These are phyloP conservation scores for Bujurquina vittata DNA, from an alignment of 2,113 vertebrate genomes.

Conservation along the genomic window DNA sequence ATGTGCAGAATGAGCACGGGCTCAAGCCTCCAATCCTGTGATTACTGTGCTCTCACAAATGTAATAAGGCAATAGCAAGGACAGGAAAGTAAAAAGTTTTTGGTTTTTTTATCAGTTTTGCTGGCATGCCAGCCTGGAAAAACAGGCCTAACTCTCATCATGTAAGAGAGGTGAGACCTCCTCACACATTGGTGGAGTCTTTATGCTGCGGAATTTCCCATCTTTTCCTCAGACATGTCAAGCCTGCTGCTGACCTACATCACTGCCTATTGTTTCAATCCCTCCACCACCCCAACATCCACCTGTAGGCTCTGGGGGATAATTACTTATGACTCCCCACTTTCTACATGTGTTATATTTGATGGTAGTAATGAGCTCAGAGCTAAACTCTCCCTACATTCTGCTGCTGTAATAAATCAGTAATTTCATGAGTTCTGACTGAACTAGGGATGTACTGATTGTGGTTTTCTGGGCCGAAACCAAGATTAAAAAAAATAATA, in stretches of 20 bases:
- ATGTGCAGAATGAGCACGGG: not conserved
- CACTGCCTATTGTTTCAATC: not conserved
- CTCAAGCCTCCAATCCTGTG: slow-evolving; percentile 3
- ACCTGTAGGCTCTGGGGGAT: slow-evolving; percentile 1
- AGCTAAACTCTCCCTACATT: not conserved
- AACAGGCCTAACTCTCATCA: not conserved
- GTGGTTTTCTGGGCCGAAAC: not conserved
- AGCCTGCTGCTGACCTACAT: not conserved
- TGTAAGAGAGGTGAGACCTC: not conserved
- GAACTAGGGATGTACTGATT: not conserved
- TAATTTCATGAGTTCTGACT: not conserved
- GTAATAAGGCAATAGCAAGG: not conserved
- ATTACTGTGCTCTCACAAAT: slow-evolving; percentile 11
- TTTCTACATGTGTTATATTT: not conserved
- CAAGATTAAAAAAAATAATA: not conserved
- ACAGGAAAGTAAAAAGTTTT: not conserved
- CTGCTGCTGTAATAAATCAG: not conserved
- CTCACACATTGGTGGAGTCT: not conserved
- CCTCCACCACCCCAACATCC: not conserved
- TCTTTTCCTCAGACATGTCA: not conserved
- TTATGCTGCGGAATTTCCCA: not conserved
- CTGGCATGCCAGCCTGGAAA: not conserved
- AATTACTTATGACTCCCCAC: not conserved
- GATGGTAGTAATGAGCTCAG: not conserved
- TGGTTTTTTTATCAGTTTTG: too few species aligned